Evolutionary conservation across 2,888 invertebrate species (phyloP).

Genomic region (Thysanoteuthis rhombus): DNA sequence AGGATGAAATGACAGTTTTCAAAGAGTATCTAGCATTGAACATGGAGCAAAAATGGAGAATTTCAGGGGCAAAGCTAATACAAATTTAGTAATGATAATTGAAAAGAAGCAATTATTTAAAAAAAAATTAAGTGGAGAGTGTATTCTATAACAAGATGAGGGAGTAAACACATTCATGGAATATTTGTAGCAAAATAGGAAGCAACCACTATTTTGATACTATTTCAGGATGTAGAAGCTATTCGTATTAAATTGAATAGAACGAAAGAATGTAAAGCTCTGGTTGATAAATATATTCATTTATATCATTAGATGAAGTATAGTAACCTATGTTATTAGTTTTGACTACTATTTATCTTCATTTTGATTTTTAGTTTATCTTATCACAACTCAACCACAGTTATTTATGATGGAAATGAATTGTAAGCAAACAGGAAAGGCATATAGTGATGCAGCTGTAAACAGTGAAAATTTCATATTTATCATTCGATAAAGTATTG

Average conservation of each 20-base stretch:
- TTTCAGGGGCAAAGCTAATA: background rate
- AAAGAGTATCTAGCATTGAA: background rate
- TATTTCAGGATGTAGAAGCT: background rate
- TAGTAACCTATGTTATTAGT: no score
- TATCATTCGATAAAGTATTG: no score
- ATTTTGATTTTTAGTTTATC: no score
- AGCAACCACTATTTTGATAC: background rate
- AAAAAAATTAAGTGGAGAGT: background rate
- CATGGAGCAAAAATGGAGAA: background rate
- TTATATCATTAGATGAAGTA: no score
- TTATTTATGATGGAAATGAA: background rate
- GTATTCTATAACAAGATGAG: background rate
- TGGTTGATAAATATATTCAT: no score
- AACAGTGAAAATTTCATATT: background rate
- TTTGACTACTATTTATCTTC: no score
- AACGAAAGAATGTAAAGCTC: no score
- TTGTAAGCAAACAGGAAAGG: background rate
- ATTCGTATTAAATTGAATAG: no score
- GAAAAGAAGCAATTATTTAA: background rate
- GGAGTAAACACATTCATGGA: background rate
- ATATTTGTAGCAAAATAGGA: background rate
- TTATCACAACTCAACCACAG: no score
- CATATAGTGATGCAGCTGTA: background rate
- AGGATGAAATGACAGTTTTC: background rate
- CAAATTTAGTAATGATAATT: background rate